These are phyloP conservation scores for Oreochromis tanganicae DNA, from an alignment of 2,113 vertebrate species.

Conservation along the genomic window DNA sequence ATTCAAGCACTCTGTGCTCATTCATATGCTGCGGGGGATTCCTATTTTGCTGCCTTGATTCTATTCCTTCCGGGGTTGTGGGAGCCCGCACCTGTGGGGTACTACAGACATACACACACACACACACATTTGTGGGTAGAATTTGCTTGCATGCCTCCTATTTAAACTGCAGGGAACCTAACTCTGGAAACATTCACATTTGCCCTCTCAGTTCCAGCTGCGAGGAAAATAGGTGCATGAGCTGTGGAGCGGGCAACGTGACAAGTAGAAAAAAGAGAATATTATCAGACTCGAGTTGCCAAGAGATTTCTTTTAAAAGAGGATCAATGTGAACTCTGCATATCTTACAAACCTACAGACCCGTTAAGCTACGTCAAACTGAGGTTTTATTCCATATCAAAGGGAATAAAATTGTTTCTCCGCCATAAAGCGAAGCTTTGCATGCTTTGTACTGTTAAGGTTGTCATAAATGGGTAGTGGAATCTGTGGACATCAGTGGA, in stretches of 20 bases:
- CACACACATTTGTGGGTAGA: neutral
- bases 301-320: neutral
- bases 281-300: constrained; percentile 19
- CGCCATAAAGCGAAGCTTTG: neutral
- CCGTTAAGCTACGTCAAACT: neutral
- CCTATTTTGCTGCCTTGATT: constrained; percentile 41
- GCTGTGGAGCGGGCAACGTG: neutral
- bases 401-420: neutral
- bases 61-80: constrained; percentile 38
- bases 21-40: constrained; percentile 41
- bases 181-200: constrained; percentile 39
- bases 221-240: constrained; percentile 35
- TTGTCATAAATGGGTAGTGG: neutral
- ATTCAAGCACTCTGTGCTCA: constrained; percentile 28
- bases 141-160: constrained; percentile 15
- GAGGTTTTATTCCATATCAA: neutral
- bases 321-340: neutral
- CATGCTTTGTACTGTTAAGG: neutral
- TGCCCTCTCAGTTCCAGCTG: constrained; percentile 33
- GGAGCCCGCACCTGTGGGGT: constrained; percentile 41
- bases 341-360: neutral
- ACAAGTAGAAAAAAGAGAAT: constrained; percentile 12
- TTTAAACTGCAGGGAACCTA: constrained; percentile 35
- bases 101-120: neutral
- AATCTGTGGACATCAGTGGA: neutral